Base-by-base conservation (phyloP, 2,113 vertebrate genomes). In the Myocastor coypus region DNA sequence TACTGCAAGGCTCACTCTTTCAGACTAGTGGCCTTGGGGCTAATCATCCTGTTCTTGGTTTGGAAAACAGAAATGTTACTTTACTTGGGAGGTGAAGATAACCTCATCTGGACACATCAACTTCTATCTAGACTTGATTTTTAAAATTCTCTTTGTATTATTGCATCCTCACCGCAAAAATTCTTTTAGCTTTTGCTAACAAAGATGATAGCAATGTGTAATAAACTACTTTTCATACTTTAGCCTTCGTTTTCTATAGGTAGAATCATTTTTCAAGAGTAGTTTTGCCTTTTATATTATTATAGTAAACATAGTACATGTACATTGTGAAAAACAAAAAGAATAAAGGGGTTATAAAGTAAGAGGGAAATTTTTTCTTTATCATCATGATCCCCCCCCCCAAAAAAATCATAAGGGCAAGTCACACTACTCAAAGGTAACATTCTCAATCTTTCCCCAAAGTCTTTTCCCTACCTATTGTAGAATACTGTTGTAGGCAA, bases 371-470 rank as follows among this genome's bases (percentile, higher is more conserved):
- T 9, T 57, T 91, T 90, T 64, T 40, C 8, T n/a, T 94, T 40
- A 50, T 9, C 19, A 42, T 75, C 13, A 71, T 13, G 71, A 89
- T 8, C 46, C 46, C 46, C 46, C 4, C 46, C 46, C 46, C 46
- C 46, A 46, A 46, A 46, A 46, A 46, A 4, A 42, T 75, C 13
- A 71, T 13, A 63, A 89, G 46, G 64, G 50, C 59, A 77, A 82
- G n/a, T 63, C 50, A 55, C 57, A 85, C 71, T 71, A 42, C 28
- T 52, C 22, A 91, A 61, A 63, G 37, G n/a, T n/a, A 73, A 71
- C 19, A 59, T 86, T 87, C 55, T 81, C 14, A 82, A 77, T 93
- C 68, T 94, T 91, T 94, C 77, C 46, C 91, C 28, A 93, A 91
- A 34, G 9, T 19, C 55, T 84, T 84, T 84, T 90, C 14, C n/a